A percentile compares a stretch with the other conserved stretches of the same genome.
phyloP scores from a whole-genome alignment of 2,888 invertebrate genomes.

The Drosophila nr. perissopoda region DNA sequence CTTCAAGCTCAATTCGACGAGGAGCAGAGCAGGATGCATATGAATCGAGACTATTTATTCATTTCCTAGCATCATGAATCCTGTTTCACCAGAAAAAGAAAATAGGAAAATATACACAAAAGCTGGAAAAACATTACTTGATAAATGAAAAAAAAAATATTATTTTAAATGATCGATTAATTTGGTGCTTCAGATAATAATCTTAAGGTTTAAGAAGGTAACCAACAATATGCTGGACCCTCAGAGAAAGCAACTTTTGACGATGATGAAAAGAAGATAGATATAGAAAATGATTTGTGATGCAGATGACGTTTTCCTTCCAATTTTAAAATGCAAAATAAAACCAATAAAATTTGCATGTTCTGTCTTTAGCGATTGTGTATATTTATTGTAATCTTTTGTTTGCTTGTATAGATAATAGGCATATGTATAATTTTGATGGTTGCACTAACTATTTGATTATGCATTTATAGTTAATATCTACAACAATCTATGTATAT shows the following conservation, averaged over 20 bases:
- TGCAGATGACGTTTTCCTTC: neutral
- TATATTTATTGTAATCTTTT: conserved; percentile 38
- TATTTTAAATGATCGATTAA: neutral
- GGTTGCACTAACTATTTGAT: conserved; percentile 45
- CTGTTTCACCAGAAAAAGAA: neutral
- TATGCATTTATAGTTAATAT: conserved; percentile 57
- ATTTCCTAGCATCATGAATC: neutral
- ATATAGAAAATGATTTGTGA: neutral
- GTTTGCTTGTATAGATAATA: conserved; percentile 42
- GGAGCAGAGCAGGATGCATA: neutral
- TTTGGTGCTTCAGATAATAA: neutral
- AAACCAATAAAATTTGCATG: neutral
- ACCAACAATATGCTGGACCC: neutral
- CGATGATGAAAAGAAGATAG: neutral
- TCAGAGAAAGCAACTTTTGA: neutral
- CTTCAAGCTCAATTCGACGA: neutral
- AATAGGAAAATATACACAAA: neutral
- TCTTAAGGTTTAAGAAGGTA: neutral
- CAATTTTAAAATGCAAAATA: neutral
- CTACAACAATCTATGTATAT: conserved; percentile 54
- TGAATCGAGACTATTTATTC: neutral
- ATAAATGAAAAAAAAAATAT: neutral
- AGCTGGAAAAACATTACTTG: neutral
- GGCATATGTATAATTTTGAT: conserved; percentile 47
- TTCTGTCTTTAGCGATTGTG: conserved; percentile 31